Conservation (phyloP, 1,140 invertebrate genomes). For the Temnothorax nylanderi region DNA sequence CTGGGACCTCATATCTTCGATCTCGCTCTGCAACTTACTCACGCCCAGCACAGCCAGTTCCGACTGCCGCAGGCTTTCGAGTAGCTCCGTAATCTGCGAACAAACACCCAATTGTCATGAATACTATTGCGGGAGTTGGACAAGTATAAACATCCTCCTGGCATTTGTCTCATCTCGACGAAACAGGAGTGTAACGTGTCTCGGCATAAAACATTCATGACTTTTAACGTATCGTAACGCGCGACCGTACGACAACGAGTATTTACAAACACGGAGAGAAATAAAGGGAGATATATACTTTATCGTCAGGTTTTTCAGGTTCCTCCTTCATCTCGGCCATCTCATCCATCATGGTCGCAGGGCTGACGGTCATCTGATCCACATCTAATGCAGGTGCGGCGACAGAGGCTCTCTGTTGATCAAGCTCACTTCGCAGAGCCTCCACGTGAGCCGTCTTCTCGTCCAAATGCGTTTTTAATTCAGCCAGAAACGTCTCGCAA, state of each 20-base stretch:
- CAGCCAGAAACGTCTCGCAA: slow-evolving; percentile 62
- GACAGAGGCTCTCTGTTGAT: slow-evolving; percentile 13
- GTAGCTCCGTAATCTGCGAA: slow-evolving; percentile 67
- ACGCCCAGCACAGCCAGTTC: slow-evolving; percentile 58
- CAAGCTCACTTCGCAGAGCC: slow-evolving; percentile 67
- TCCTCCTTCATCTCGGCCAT: slow-evolving; percentile 67
- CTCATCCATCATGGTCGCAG: slow-evolving; percentile 59
- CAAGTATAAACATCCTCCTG: slow-evolving; percentile 6
- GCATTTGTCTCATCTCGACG: background rate
- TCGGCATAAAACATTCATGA: slow-evolving; percentile 19
- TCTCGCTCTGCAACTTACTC: slow-evolving; percentile 61
- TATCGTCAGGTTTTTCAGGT: slow-evolving; percentile 69
- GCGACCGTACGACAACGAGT: background rate
- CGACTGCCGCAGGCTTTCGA: slow-evolving; percentile 59
- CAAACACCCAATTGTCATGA: slow-evolving; percentile 36
- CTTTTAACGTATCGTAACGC: background rate
- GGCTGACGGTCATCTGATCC: slow-evolving; percentile 62
- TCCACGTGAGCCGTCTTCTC: slow-evolving; percentile 70
- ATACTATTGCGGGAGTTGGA: slow-evolving; percentile 7
- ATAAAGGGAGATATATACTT: slow-evolving; percentile 58
- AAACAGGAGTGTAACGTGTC: slow-evolving; percentile 8
- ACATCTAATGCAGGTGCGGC: slow-evolving; percentile 60
- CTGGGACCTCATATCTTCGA: slow-evolving; percentile 70
- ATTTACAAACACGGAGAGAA: background rate
- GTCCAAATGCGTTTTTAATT: slow-evolving; percentile 71